Base-by-base conservation (phyloP, 1,140 invertebrate genomes). In the Parasteatoda tepidariorum region DNA sequence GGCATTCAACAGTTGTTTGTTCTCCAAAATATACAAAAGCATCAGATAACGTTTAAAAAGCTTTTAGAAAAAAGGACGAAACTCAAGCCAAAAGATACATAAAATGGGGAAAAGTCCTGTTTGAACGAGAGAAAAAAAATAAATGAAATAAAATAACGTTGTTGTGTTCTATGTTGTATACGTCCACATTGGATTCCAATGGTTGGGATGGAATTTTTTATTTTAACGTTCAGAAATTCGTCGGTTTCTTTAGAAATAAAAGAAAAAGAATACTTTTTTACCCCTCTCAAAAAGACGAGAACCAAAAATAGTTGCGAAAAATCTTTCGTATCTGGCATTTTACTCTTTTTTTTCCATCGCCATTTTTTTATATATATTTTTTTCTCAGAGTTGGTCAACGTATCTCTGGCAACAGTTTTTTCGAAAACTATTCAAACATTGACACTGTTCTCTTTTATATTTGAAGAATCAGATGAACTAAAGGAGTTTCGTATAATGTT, bases 371-470 rank as follows among this genome's bases (percentile, higher is more conserved):
- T 73, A 26, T 22, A 6, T 30, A 31, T 22, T 33, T 57, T 73
- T 31, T 24, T 73, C 6, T 1, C 28, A 68, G 24, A 30, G 28
- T 30, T 33, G 70, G 70, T 73, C 70, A 57, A 48, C 70, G 31
- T 22, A 9, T 73, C 11, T n/a, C 15, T 18, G 18, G 28, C n/a
- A 13, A 18, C 4, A 48, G 28, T 55, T 31, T 24, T 28, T 18
- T 26, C 38, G 22, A n/a, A 71, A 7, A 22, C 41, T 57, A 57
- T 71, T 71, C 68, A 73, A 73, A 73, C 68, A 73, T 57, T 73
- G 70, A 57, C 54, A 54, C 57, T 57, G 54, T 24, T 15, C 48
- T n/a, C 48, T 59, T 31, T 48, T 73, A 28, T 31, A 57, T 73
- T 31, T 73, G 11, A 34, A 41, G 66, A 68, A 55, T 13, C 30